Percentiles rank a stretch among this genome's conserved stretches.
Evolutionary conservation across 1,140 invertebrate species (phyloP).

Genomic region (Batillaria attramentaria): DNA sequence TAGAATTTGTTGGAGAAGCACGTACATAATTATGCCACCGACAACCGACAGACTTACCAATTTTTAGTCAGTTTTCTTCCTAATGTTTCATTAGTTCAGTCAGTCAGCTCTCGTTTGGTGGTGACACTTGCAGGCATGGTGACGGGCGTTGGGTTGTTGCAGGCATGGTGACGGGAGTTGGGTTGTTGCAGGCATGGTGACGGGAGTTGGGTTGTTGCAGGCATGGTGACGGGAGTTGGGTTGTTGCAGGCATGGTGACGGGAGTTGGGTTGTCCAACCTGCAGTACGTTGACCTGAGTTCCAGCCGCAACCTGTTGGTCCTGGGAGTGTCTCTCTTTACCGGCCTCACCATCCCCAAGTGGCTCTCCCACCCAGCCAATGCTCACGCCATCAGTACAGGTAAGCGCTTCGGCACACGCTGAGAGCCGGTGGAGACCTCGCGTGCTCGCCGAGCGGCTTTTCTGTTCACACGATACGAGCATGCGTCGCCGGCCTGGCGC

Average conservation of each 20-base stretch:
- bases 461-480: too few species aligned
- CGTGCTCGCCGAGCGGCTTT: too few species aligned
- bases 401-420: slow-evolving; percentile 30
- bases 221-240: too few species aligned
- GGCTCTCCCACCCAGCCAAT: slow-evolving; percentile 75
- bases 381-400: slow-evolving; percentile 81
- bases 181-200: too few species aligned
- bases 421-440: too few species aligned
- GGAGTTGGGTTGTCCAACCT: slow-evolving; percentile 80
- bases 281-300: slow-evolving; percentile 87
- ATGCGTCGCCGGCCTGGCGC: too few species aligned
- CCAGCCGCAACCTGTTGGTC: slow-evolving; percentile 87
- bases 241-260: slow-evolving; percentile 58
- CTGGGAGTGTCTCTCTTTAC: slow-evolving; percentile 91
- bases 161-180: background rate
- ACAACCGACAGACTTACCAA: background rate
- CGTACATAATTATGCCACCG: too few species aligned
- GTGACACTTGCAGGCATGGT: background rate
- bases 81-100: background rate
- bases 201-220: too few species aligned
- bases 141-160: background rate
- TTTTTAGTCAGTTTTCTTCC: background rate
- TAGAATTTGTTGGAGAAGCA: too few species aligned
- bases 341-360: slow-evolving; percentile 83
- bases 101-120: background rate